Percentiles rank a stretch among this genome's conserved stretches.
phyloP scores from a whole-genome alignment of 2,797 vertebrate species.

The Dermochelys coriacea region DNA sequence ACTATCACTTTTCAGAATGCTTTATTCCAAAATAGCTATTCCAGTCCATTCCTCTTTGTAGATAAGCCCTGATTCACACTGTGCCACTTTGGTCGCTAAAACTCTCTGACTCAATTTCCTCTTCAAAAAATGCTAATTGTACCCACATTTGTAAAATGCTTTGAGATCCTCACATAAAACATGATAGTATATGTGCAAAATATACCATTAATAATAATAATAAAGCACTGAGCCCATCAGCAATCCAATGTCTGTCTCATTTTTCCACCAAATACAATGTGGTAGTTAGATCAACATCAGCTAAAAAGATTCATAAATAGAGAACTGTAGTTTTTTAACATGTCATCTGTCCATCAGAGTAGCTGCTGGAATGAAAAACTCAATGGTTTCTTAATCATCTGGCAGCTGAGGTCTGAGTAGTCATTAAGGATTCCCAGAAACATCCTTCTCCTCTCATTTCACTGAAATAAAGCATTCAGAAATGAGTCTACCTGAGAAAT shows the following conservation, averaged over 20 bases:
- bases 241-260: background rate
- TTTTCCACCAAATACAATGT: background rate
- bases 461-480: conserved; percentile 37
- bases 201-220: background rate
- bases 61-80: background rate
- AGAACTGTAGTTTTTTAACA: accelerated
- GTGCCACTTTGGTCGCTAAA: background rate
- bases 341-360: background rate
- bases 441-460: conserved; percentile 17
- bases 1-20: background rate
- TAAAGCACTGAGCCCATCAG: background rate
- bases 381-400: background rate
- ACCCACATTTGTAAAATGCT: background rate
- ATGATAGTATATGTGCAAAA: background rate
- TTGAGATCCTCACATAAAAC: background rate
- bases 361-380: conserved; percentile 12
- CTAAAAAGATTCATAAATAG: background rate
- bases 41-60: background rate
- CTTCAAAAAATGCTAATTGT: background rate
- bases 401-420: background rate
- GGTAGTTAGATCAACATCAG: background rate
- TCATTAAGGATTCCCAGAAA: conserved; percentile 51
- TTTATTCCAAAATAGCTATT: background rate
- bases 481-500: conserved; percentile 18
- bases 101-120: background rate